Conservation (phyloP, 2,888 invertebrate genomes). For the Drosophila melanosoma region DNA sequence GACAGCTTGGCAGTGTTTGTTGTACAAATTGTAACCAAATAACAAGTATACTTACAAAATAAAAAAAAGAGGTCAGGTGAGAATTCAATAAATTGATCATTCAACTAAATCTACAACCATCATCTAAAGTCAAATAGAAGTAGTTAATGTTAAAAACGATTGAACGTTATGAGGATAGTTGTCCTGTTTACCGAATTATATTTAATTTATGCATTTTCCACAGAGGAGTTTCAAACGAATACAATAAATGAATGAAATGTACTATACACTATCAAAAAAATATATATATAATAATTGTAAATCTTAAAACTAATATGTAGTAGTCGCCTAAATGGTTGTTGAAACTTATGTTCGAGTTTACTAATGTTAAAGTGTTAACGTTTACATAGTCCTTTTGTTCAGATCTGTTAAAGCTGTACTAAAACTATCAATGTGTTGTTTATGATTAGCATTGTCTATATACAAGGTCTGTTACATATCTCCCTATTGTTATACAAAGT, state of each 20-base stretch:
- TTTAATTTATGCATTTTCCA: constrained; percentile 61
- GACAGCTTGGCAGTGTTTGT: constrained; percentile 33
- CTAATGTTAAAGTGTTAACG: constrained; percentile 25
- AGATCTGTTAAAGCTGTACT: constrained; percentile 24
- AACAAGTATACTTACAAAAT: constrained; percentile 2
- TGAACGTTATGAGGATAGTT: constrained; percentile 7
- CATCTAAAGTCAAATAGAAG: constrained; percentile 17
- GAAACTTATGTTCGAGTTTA: constrained; percentile 34
- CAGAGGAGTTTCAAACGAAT: constrained; percentile 65
- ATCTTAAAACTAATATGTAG: constrained; percentile 32
- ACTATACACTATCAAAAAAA: constrained; percentile 34
- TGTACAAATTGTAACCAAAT: constrained; percentile 37
- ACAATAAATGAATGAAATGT: constrained; percentile 59
- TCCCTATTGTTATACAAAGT: constrained; percentile 45
- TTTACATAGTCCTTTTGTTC: constrained; percentile 13
- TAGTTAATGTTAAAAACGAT: constrained; percentile 14
- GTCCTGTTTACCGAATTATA: constrained; percentile 34
- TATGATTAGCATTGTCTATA: constrained; percentile 22
- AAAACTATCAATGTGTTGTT: constrained; percentile 11
- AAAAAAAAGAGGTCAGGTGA: not conserved
- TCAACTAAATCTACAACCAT: constrained; percentile 13
- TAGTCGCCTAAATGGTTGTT: constrained; percentile 40
- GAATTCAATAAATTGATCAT: constrained; percentile 6
- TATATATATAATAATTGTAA: constrained; percentile 22
- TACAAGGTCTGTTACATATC: constrained; percentile 31